Evolutionary conservation across 2,888 invertebrate genomes (phyloP).

Genomic region (Branchipolynoe longqiensis): DNA sequence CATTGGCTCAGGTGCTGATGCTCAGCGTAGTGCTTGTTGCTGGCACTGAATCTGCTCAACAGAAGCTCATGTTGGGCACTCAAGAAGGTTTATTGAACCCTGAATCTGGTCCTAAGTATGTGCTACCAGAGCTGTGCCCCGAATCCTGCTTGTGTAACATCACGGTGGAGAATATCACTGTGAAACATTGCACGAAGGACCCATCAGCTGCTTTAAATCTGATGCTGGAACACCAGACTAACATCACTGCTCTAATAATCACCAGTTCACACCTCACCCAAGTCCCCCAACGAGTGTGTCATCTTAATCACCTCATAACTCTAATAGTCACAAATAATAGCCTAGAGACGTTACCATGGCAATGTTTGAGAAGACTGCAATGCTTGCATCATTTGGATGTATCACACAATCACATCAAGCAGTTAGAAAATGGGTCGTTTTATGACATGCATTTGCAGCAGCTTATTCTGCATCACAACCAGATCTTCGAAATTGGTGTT

Average conservation of each 20-base stretch:
- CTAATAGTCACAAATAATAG: background rate
- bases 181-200: background rate
- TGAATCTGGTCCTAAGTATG: too few species aligned
- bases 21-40: too few species aligned
- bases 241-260: background rate
- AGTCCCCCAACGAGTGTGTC: background rate
- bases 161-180: too few species aligned
- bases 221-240: background rate
- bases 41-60: too few species aligned
- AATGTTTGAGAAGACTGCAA: background rate
- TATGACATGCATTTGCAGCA: background rate
- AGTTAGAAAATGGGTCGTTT: background rate
- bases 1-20: too few species aligned
- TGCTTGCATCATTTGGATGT: background rate
- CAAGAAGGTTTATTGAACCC: too few species aligned
- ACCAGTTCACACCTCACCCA: background rate
- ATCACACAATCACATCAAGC: background rate
- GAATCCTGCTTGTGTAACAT: too few species aligned
- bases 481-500: background rate
- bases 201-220: background rate
- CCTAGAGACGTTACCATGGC: background rate
- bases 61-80: too few species aligned
- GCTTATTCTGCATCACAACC: background rate
- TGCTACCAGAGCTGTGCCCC: too few species aligned
- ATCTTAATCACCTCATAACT: background rate